phyloP scores from a whole-genome alignment of 2,797 vertebrate genomes.

The Cirrhinus mrigala region DNA sequence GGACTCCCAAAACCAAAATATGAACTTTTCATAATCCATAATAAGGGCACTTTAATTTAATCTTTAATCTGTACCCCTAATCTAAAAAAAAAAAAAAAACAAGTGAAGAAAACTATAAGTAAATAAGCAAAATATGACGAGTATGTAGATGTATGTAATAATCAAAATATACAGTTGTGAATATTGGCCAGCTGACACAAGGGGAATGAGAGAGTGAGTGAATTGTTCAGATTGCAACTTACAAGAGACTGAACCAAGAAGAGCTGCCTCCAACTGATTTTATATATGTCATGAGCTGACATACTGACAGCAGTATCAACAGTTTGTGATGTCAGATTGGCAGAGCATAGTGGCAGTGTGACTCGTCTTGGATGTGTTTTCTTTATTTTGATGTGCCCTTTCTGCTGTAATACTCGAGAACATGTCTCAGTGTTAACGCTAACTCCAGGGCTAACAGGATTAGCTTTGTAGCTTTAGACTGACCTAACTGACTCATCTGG shows the following conservation, averaged over 20 bases:
- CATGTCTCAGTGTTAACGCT: not conserved
- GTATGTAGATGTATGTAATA: too few species aligned
- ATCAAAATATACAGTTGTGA: too few species aligned
- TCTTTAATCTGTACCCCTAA: too few species aligned
- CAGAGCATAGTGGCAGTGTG: not conserved
- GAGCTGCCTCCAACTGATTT: not conserved
- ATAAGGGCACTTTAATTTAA: too few species aligned
- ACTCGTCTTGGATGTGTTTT: not conserved
- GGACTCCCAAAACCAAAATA: too few species aligned
- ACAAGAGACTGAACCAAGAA: not conserved
- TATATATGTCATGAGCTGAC: too few species aligned
- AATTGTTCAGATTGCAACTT: not conserved
- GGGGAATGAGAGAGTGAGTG: not conserved
- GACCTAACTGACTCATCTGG: slow-evolving; percentile 17
- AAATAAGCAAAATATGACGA: too few species aligned
- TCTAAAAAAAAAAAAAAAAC: too few species aligned
- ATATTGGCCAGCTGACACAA: not conserved
- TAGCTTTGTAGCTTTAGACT: slow-evolving; percentile 22
- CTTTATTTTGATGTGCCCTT: not conserved
- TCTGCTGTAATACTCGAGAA: not conserved
- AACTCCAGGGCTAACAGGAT: slow-evolving; percentile 35
- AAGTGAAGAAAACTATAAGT: too few species aligned
- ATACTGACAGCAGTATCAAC: not conserved
- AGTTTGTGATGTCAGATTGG: not conserved
- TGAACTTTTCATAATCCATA: too few species aligned